A percentile compares a stretch with the other conserved stretches of the same genome.
Evolutionary conservation across 1,140 invertebrate genomes (phyloP).

Genomic region (Drosophila tristis): DNA sequence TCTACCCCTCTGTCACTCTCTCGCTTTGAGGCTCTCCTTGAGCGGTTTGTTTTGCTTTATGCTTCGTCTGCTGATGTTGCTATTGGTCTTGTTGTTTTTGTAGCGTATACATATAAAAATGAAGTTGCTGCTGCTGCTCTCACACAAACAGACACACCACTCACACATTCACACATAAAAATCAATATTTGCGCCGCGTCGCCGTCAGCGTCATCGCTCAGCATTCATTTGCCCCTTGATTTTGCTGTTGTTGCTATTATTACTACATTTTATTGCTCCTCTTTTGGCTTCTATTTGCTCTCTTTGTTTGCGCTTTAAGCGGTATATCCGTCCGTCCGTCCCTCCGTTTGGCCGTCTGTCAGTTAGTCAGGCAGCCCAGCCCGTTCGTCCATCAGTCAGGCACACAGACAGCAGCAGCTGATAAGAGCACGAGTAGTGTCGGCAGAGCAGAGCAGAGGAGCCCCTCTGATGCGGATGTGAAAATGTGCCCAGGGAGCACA

Average conservation of each 20-base stretch:
- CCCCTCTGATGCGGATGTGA: conserved; percentile 36
- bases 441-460: no score
- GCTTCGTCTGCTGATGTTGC: conserved; percentile 40
- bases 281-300: conserved; percentile 43
- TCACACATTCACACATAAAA: conserved; percentile 56
- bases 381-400: conserved; percentile 9
- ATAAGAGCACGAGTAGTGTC: conserved; percentile 19
- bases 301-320: conserved; percentile 50
- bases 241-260: conserved; percentile 20
- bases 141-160: conserved; percentile 53
- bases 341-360: not conserved
- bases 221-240: conserved; percentile 9
- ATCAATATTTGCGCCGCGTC: conserved; percentile 78
- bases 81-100: not conserved
- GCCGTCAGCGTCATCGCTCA: conserved; percentile 34
- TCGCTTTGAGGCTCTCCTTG: conserved; percentile 63
- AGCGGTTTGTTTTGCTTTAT: conserved; percentile 48
- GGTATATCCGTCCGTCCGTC: not conserved
- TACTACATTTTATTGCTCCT: conserved; percentile 20
- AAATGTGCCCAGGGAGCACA: conserved; percentile 2
- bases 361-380: not conserved
- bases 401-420: conserved; percentile 19
- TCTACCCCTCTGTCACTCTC: conserved; percentile 22
- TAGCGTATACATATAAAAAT: conserved; percentile 47
- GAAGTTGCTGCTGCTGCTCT: conserved; percentile 62